Percentiles rank a stretch among this genome's conserved stretches.
Evolutionary conservation across 2,888 invertebrate species (phyloP).

Genomic region (Mystacides longicornis): DNA sequence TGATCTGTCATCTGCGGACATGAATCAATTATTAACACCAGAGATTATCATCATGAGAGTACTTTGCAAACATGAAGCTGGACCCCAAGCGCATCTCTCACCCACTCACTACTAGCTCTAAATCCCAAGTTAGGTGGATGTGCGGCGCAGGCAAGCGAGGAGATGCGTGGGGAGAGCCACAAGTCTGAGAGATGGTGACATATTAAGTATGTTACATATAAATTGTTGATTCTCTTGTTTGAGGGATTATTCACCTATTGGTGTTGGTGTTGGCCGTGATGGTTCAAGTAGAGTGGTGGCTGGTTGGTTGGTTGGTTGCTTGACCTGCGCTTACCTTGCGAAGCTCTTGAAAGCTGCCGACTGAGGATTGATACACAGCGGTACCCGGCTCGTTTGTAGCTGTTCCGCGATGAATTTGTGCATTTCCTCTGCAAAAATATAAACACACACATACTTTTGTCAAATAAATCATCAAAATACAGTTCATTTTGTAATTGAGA

Average conservation of each 20-base stretch:
- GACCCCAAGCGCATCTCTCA: conserved; percentile 9
- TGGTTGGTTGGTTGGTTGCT: conserved; percentile 25
- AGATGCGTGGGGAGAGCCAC: conserved; percentile 13
- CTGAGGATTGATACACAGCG: conserved; percentile 99
- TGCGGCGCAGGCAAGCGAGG: background rate
- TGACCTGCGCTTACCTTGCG: conserved; percentile 80
- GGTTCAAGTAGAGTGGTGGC: conserved; percentile 27
- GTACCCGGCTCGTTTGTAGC: conserved; percentile 89
- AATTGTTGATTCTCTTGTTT: conserved; percentile 24
- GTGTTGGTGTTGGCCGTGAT: conserved; percentile 29
- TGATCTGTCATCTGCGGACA: conserved; percentile 22
- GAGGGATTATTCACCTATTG: conserved; percentile 26
- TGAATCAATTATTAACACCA: conserved; percentile 18
- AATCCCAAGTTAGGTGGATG: no score
- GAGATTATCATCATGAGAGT: conserved; percentile 13
- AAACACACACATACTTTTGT: background rate
- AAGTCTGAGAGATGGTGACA: conserved; percentile 8
- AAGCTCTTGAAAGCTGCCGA: conserved; percentile 99
- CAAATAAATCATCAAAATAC: no score
- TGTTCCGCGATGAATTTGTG: conserved; percentile 98
- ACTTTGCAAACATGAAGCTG: conserved; percentile 13
- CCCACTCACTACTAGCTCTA: background rate
- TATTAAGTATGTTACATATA: background rate
- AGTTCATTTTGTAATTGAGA: no score
- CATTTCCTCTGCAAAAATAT: conserved; percentile 80